Evolutionary conservation across 2,888 invertebrate genomes (phyloP).

Genomic region (Brachyopa scutellaris): DNA sequence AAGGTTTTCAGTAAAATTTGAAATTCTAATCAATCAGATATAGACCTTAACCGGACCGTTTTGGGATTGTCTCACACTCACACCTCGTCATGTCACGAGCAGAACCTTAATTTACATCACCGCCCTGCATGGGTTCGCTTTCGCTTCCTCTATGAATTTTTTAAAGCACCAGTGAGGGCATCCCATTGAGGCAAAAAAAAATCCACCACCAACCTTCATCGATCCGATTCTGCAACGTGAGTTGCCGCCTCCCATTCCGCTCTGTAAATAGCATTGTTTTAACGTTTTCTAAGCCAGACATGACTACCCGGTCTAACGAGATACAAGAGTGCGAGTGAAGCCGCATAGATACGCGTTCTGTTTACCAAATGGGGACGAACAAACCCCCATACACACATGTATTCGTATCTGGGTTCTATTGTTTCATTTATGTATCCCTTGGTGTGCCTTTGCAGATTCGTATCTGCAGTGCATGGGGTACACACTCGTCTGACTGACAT

Average conservation of each 20-base stretch:
- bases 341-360: constrained; percentile 28
- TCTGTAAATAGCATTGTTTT: neutral
- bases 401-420: constrained; percentile 12
- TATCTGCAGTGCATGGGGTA: neutral
- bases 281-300: constrained; percentile 12
- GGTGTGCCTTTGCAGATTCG: constrained; percentile 28
- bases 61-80: constrained; percentile 3
- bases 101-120: constrained; percentile 10
- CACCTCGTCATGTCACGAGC: constrained; percentile 13
- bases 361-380: neutral
- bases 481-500: constrained; percentile 6
- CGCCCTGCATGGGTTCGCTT: neutral
- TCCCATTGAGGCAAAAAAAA: constrained; percentile 1
- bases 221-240: neutral
- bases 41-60: constrained; percentile 17
- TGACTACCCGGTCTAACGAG: constrained; percentile 13
- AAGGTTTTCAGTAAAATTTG: neutral
- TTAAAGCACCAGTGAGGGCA: neutral
- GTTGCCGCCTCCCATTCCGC: neutral
- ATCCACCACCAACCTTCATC: neutral
- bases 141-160: neutral
- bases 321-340: constrained; percentile 33
- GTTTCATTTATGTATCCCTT: constrained; percentile 31
- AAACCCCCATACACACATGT: no score
- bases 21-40: constrained; percentile 39